These are phyloP conservation scores for Cyrtorhinus lividipennis DNA, from an alignment of 1,140 invertebrate species.

Conservation along the genomic window DNA sequence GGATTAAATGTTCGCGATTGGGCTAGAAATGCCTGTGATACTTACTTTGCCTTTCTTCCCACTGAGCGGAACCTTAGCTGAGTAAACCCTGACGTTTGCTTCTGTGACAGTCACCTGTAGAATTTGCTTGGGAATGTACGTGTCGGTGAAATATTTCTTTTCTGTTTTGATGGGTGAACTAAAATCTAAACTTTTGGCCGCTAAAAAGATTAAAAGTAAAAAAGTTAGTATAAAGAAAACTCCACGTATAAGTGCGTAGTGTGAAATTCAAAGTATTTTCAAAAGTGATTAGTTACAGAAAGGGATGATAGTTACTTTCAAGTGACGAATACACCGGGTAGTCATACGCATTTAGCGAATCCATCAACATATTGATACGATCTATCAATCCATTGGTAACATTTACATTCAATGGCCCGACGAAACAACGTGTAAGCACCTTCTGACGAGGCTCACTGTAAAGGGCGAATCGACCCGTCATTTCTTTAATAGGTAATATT, in stretches of 20 bases:
- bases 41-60: slow-evolving; percentile 1
- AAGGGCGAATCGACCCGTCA: no score
- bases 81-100: neutral
- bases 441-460: slow-evolving; percentile 32
- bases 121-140: slow-evolving; percentile 3
- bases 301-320: no score
- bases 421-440: slow-evolving; percentile 39
- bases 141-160: neutral
- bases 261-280: no score
- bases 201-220: no score
- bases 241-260: no score
- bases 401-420: slow-evolving; percentile 44
- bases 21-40: neutral
- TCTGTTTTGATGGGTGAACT: neutral
- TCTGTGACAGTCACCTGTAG: neutral
- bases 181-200: no score
- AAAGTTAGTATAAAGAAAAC: no score
- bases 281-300: no score
- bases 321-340: slow-evolving; percentile 43
- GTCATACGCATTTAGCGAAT: slow-evolving; percentile 45
- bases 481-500: no score
- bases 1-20: no score
- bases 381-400: slow-evolving; percentile 52
- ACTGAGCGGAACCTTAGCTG: neutral
- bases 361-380: slow-evolving; percentile 42